phyloP scores from a whole-genome alignment of 1,140 invertebrate species.

The Rhagoletis pomonella region DNA sequence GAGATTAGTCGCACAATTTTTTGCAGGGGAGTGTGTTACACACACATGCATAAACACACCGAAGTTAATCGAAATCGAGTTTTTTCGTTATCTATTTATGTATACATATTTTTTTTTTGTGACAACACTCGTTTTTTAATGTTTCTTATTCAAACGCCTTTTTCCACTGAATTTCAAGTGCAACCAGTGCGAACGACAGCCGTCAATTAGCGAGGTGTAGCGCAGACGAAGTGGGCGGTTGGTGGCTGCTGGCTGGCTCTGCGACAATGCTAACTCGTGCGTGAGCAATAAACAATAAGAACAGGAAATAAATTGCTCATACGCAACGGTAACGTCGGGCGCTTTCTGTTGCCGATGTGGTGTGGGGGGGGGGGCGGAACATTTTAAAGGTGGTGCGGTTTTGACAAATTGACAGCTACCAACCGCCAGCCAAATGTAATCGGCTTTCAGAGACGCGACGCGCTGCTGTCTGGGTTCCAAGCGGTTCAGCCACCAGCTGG shows the following conservation, averaged over 20 bases:
- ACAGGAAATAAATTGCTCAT: conserved; percentile 49
- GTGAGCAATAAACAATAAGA: conserved; percentile 19
- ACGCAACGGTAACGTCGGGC: neutral
- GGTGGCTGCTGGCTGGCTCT: too few species aligned
- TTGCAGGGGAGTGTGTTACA: neutral
- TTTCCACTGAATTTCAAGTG: conserved; percentile 49
- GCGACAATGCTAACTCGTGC: neutral
- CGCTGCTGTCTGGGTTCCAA: conserved; percentile 1
- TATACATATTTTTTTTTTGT: neutral
- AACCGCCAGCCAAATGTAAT: conserved; percentile 36
- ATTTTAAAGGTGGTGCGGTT: conserved; percentile 29
- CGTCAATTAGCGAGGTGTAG: neutral
- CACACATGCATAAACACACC: neutral
- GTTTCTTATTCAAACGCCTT: conserved; percentile 32
- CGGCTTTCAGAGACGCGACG: conserved; percentile 30
- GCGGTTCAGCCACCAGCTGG: neutral
- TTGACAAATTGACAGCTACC: conserved; percentile 49
- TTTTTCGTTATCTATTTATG: neutral
- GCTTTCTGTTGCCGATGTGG: neutral
- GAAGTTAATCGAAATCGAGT: neutral
- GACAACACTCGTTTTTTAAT: conserved; percentile 25
- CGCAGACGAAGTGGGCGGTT: neutral
- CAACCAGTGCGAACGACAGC: conserved; percentile 27
- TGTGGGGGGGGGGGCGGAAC: neutral
- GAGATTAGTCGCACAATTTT: too few species aligned